Base-by-base conservation (phyloP, 2,113 vertebrate species). In the Chaetorhynchus papuensis region DNA sequence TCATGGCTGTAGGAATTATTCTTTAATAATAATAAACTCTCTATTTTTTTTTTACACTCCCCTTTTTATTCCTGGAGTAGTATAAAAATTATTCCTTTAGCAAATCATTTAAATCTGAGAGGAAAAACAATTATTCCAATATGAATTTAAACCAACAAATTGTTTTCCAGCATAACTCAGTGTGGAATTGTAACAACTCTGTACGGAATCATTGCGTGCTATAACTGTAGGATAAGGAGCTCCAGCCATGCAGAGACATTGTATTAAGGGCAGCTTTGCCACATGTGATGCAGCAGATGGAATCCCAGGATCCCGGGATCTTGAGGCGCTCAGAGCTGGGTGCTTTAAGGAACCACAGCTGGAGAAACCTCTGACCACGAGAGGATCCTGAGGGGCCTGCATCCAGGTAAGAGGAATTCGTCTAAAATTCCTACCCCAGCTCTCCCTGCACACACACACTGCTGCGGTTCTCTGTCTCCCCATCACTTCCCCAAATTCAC, bases 271-370 rank as follows among this genome's bases (percentile, higher is more conserved):
- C 53, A 75, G 28, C 21, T 82, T 39, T 75, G 24, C 53, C 69
- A 45, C 16, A 8, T 12, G 53, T n/a, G n/a, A 26, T 24, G 41
- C 71, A 76, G 45, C 39, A 75, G 23, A 45, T 60, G 69, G 39
- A 89, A 65, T 37, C 23, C 30, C 24, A 54, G n/a, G n/a, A 56
- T 50, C 26, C 37, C 59, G 27, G 31, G 44, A 50, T 13, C 7
- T 1, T 35, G 66, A 6, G 20, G 24, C 1, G 2, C 11, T 24
- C 3, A 0, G 17, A 72, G 44, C 37, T 30, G 37, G 37, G 13
- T 8, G 9, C 39, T 2, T 1, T 33, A 15, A 53, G 28, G 22
- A 82, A 13, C 10, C 45, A 53, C 23, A 30, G 23, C 2, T 7
- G 28, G 28, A 66, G 14, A 68, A 75, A 60, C 15, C 28, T 60